These are phyloP conservation scores for Conger conger DNA, from an alignment of 2,113 vertebrate genomes.

Conservation along the genomic window DNA sequence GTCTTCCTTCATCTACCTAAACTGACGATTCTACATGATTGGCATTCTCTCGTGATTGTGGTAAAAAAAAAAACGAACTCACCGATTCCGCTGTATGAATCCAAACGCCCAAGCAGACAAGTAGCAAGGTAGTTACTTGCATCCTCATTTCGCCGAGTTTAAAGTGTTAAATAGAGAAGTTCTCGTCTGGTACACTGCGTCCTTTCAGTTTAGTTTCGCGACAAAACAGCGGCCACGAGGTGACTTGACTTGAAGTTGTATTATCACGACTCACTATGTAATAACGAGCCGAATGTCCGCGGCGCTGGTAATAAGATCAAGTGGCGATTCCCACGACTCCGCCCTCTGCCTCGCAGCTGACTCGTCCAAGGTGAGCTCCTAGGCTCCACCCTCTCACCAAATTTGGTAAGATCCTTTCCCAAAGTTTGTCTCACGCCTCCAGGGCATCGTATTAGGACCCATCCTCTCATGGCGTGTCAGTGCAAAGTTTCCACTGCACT, in stretches of 20 bases:
- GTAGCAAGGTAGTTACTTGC: neutral
- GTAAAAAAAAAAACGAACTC: slow-evolving; percentile 13
- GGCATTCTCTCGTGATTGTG: neutral
- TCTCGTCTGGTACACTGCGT: neutral
- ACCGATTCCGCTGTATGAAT: slow-evolving; percentile 23
- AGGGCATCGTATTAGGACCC: neutral
- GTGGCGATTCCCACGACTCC: neutral
- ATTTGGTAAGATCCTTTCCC: slow-evolving; percentile 22
- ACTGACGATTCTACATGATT: neutral
- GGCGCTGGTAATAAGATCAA: slow-evolving; percentile 12
- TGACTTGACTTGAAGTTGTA: neutral
- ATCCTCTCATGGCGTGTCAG: neutral
- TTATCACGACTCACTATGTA: neutral
- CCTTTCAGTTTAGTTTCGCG: neutral
- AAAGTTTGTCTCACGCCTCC: neutral
- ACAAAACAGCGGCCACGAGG: slow-evolving; percentile 1
- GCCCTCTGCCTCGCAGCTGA: neutral
- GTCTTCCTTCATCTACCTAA: neutral
- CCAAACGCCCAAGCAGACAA: slow-evolving; percentile 8
- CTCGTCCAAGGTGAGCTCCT: slow-evolving; percentile 2
- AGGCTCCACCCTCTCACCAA: slow-evolving; percentile 17
- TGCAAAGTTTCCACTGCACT: neutral
- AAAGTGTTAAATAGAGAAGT: too few relatives aligned
- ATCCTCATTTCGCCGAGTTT: slow-evolving; percentile 14
- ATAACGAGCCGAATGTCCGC: neutral